Base-by-base conservation (phyloP, 1,140 invertebrate species). In the Chelonus insularis region DNA sequence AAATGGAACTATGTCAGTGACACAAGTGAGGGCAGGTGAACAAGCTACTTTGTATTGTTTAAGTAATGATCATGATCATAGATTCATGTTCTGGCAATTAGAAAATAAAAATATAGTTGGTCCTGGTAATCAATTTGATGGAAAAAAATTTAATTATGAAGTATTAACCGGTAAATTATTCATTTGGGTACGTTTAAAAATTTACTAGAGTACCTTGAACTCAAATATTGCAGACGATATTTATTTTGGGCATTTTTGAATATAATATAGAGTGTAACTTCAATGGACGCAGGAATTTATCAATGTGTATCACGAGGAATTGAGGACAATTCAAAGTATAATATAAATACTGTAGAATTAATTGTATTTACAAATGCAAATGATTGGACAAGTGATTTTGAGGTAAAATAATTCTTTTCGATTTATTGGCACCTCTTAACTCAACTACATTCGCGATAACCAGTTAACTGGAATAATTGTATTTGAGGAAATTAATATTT, bases 1-100 rank as follows among this genome's bases (percentile, higher is more conserved):
- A 34, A 66, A 60, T 52, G 57, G 21, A 55, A 37, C 64, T 14
- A 57, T 74, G 18, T 74, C 70, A 41, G 82, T 86, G 32, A 81
- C 70, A 34, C 83, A 87, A 78, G 85, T 88, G 4, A 64, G 75
- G 39, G 82, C 80, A 37, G 88, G 87, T 50, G 76, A 83, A 51
- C 84, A 84, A 21, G 86, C 84, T 25, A 80, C 84, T 50, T 76
- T 89, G 57, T 80, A 84, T 20, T 89, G 87, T 72, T 79, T 78
- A 47, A 89, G 87, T 67, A 88, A 83, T 76, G 87, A 88, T 69
- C 84, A 84, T 64, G 66, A 83, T 58, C 87, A 89, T 74, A 83
- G 86, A 67, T 89, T 89, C 66, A 83, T 87, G 81, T 88, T 88
- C 70, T 89, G 88, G 88, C 79, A 88, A 67, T 72, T 88, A 55